Evolutionary conservation across 2,113 vertebrate species (phyloP), one percentile per base, ranked within the genome.

Genomic region (Gnathochromis pfefferi): DNA sequence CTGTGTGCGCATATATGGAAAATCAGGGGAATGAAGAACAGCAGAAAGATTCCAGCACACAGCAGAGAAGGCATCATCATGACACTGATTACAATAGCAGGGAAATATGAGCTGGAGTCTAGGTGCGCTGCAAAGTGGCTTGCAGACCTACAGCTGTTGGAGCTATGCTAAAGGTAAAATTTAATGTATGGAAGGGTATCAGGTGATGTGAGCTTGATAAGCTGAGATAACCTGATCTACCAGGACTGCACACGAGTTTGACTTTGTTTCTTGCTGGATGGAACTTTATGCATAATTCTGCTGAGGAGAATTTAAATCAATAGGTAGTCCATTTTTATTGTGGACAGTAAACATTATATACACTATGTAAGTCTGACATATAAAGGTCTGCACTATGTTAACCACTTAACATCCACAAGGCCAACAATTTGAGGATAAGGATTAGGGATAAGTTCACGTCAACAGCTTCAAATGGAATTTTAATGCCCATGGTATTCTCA

Each of bases 21-120:
- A 73, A 42, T 1, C 65, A 45, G 21, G 14, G 38, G 7, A 16
- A 0, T 0, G 38, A 23, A 45, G 12, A 17, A 0, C 0, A 73
- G 7, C 13, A 45, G 21, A 23, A 73, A 49, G 23, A 19, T 47
- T 75, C 9, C 9, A 7, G 23, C 40, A 47, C 40, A 75, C 8
- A 73, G 0, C 65, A 45, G 40, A 73, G 21, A 4, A 10, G 4
- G 68, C 23, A 5, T 45, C 9, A 45, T 73, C 16, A 19, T 78
- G 42, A 7, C 16, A 47, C 38, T 47, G 23, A 3, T 78, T 19
- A 49, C 9, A 47, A 7, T 28, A 78, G 42, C 42, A 31, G 0
- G 23, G 45, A 12, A 31, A 26, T 45, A 31, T 1, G 9, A 47
- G 16, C 23, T 75, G 23, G 68, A 17, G 40, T 75, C 1, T 17